Base-by-base conservation (phyloP, 2,888 invertebrate genomes). In the Heliconius charithonia region DNA sequence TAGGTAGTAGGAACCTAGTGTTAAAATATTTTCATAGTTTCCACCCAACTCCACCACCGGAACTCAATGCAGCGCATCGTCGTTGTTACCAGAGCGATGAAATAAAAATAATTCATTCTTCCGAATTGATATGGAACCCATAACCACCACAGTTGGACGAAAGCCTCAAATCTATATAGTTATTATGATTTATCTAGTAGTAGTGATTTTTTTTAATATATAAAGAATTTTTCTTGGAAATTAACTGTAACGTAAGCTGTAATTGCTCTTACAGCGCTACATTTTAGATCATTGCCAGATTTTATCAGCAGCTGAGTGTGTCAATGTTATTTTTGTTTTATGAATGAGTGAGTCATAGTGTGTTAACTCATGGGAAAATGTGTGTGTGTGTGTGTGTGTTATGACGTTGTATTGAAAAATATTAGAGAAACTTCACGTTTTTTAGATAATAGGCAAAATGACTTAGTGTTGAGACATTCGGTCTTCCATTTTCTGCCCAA, bases 291-390 rank as follows among this genome's bases (percentile, higher is more conserved):
- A 72, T n/a, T 72, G 59, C 37, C 32, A 72, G 72, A 72, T 59
- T 3, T 72, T 72, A 72, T 72, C 72, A 72, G 72, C 22, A 32
- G 16, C 71, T 56, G 37, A 59, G 72, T 72, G 59, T 72, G 72
- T 72, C 72, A 72, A 72, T 72, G 72, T 72, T 72, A 37, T n/a
- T 72, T 72, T 59, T 72, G 56, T 59, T 72, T 56, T 37, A 72
- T 59, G 72, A 72, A 72, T 72, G 32, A 72, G 25, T 72, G 59
- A 59, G n/a, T 72, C 25, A 72, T 7, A 72, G n/a, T 59, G n/a
- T 25, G 25, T 69, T 69, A 19, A 69, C 41, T 69, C 69, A 69
- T 45, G 41, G 69, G 41, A 69, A 69, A 69, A 69, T 19, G 41
- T 45, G n/a, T 25, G 69, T 32, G 32, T 32, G 32, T 37, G 37